Base-by-base conservation (phyloP, 2,113 vertebrate species). In the Otis tarda region DNA sequence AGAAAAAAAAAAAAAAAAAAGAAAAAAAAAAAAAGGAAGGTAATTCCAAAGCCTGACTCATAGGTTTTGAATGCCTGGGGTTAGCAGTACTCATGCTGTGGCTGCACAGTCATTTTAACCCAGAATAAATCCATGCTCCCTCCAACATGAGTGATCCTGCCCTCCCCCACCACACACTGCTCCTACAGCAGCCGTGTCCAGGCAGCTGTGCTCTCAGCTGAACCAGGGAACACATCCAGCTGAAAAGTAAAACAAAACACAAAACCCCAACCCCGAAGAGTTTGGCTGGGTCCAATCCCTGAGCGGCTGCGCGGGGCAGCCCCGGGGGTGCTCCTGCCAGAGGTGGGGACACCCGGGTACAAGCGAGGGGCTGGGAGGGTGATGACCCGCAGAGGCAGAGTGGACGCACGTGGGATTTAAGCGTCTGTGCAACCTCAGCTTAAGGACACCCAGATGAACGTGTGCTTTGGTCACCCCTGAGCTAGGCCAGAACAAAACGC, bases 341-440 rank as follows among this genome's bases (percentile, higher is more conserved):
- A 1, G 6, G 27, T 2, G 5, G 43, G 80, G 53, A 80, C 59
- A 21, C 27, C 6, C 2, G 2, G 20, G 10, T 17, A 24, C 11
- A 2, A 20, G 17, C 0, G 11, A 43, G 31, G 12, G 30, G 27
- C 15, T 0, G 0, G 39, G 2, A 45, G n/a, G 28, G 53, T 5
- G 30, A 22, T 6, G 33, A 33, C 5, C 33, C 2, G 0, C 19
- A 60, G 35, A 2, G n/a, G 30, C 56, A 12, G 12, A 27, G 35
- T 1, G 0, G 15, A 20, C 27, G 31, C 9, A 0, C 1, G 5
- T 0, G n/a, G 67, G 15, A 31, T 21, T 45, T 19, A 1, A 4
- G 37, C 2, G 2, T 2, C 24, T 1, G 1, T 6, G 37, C 52
- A 39, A 37, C 23, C 57, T 52, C 82, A 63, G 24, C 33, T 53